Evolutionary conservation across 2,888 invertebrate genomes (phyloP), one percentile per base, ranked within the genome.

Genomic region (Rhagonycha fulva): DNA sequence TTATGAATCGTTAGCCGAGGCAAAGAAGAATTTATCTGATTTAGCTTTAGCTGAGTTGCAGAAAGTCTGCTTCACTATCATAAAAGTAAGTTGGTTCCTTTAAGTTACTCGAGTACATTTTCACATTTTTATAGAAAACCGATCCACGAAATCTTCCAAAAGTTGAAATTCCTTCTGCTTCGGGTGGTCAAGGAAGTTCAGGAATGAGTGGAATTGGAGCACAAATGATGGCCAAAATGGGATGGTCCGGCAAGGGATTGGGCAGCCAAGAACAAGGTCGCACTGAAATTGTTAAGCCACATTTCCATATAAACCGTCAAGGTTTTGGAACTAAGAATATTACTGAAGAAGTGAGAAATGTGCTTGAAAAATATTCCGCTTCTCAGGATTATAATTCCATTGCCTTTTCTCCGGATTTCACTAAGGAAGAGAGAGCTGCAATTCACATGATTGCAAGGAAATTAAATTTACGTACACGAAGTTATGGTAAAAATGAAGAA

Each of bases 241-340:
- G 76, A 3, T 78, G 78, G 78, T 60, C 74, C 4, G 78, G 76
- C 19, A 74, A 74, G n/a, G 78, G 78, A 9, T 47, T 78, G 63
- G 78, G 78, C 3, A 47, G 72, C 11, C 14, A 74, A 69, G 78
- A 62, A 70, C 74, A 78, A 68, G 78, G 78, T 9, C 24, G 32
- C 2, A 72, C 68, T 0, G 68, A 73, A n/a, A 67, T 78, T 12
- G 30, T 76, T 28, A 19, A 76, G 28, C 67, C 76, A 12, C 32
- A 62, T 28, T 32, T 71, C 11, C 76, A 78, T 19, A 72, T 76
- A 24, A 60, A 78, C 5, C 70, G 76, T 9, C 74, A 72, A 70
- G 78, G 78, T 9, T 71, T 78, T 2, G 78, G 78, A 14, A 74
- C 24, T 12, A 60, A 66, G 10, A 70, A 75, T 68, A 73, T 72